Conservation (phyloP, 2,113 vertebrate species). For the Nothobranchius furzeri region DNA sequence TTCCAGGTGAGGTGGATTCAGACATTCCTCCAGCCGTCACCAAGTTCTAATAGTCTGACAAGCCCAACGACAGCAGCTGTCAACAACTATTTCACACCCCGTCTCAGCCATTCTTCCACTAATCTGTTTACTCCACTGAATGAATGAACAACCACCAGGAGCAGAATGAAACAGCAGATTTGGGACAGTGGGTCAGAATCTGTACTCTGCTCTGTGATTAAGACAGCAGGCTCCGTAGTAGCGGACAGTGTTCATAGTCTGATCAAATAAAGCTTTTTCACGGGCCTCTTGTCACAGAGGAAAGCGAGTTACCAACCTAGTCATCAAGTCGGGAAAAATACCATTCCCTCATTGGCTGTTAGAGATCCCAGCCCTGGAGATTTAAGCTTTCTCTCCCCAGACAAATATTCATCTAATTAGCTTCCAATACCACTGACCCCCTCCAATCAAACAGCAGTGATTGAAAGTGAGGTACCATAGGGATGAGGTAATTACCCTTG, state of each 20-base stretch:
- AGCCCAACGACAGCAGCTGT: neutral
- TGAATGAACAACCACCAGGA: constrained; percentile 31
- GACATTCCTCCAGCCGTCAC: neutral
- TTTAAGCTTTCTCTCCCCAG: constrained; percentile 32
- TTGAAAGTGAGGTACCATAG: constrained; percentile 45
- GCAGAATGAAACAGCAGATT: constrained; percentile 35
- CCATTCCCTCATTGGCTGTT: constrained; percentile 32
- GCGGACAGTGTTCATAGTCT: constrained; percentile 15
- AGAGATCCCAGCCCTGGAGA: constrained; percentile 35
- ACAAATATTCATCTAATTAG: constrained; percentile 50
- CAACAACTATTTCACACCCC: constrained; percentile 24
- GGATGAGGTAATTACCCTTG: constrained; percentile 58
- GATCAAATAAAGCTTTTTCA: constrained; percentile 46
- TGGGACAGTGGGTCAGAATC: constrained; percentile 31
- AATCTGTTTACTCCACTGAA: constrained; percentile 33
- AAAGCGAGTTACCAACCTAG: constrained; percentile 48
- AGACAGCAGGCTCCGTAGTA: constrained; percentile 3
- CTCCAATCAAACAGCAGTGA: constrained; percentile 51
- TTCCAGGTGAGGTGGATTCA: constrained; percentile 17
- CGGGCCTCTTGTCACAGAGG: constrained; percentile 26
- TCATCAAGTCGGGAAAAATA: constrained; percentile 18
- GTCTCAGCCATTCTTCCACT: constrained; percentile 7
- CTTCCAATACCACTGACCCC: constrained; percentile 39
- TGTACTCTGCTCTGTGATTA: constrained; percentile 23
- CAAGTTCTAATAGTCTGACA: neutral